Evolutionary conservation across 1,140 invertebrate species (phyloP).

Genomic region (Heliconius congener): DNA sequence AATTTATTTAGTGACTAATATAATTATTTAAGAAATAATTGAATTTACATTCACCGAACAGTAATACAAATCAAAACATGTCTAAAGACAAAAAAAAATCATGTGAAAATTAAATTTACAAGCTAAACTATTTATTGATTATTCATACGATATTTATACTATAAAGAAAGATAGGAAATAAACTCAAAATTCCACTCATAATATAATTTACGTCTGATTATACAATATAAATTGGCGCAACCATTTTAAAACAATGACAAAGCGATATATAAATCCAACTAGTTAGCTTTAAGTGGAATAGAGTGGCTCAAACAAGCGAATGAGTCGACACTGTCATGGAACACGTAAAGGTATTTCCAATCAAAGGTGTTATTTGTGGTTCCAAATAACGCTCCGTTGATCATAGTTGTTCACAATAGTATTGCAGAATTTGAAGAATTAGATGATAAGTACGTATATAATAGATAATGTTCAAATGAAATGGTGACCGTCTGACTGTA

Average conservation of each 20-base stretch:
- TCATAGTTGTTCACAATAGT: neutral
- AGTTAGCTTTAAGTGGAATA: neutral
- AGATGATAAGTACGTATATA: neutral
- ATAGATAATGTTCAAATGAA: neutral
- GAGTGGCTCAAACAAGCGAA: conserved; percentile 7
- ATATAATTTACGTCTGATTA: neutral
- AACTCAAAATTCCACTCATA: neutral
- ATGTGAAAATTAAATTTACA: too few relatives aligned
- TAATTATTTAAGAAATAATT: too few relatives aligned
- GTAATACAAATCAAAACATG: too few relatives aligned
- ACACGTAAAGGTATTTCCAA: conserved; percentile 5
- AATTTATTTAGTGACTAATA: too few relatives aligned
- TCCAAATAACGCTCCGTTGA: neutral
- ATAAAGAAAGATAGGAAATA: too few relatives aligned
- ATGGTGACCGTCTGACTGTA: too few relatives aligned
- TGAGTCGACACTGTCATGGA: conserved; percentile 6
- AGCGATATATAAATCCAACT: neutral
- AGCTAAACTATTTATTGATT: too few relatives aligned
- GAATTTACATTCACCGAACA: too few relatives aligned
- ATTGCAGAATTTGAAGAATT: neutral
- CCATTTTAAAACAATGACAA: neutral
- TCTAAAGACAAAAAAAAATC: too few relatives aligned
- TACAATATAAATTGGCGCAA: neutral
- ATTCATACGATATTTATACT: too few relatives aligned
- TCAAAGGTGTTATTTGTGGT: conserved; percentile 14